These are phyloP conservation scores for Sylvia atricapilla DNA, from an alignment of 2,113 vertebrate species.

Conservation along the genomic window DNA sequence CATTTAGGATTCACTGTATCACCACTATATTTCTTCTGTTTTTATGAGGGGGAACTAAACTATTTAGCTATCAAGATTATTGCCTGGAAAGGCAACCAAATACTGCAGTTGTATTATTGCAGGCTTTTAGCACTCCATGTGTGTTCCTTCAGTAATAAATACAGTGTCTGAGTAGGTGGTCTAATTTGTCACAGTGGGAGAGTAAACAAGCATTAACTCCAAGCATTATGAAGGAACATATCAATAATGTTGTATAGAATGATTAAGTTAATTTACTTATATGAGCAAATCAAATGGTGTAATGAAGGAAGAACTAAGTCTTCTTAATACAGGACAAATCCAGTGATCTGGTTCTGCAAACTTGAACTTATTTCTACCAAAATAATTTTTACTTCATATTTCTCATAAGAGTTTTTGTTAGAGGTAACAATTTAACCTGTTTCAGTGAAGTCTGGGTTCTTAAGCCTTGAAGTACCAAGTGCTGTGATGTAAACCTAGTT, in stretches of 20 bases:
- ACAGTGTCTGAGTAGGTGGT: conserved; percentile 27
- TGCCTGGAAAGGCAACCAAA: conserved; percentile 3
- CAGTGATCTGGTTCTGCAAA: not conserved
- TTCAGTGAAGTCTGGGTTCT: not conserved
- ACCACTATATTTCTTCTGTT: not conserved
- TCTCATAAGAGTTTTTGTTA: not conserved
- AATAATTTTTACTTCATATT: not conserved
- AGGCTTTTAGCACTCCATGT: conserved; percentile 6
- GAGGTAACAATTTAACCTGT: not conserved
- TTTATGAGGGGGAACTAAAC: conserved; percentile 15
- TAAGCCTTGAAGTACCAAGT: not conserved
- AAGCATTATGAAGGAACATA: not conserved
- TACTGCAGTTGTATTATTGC: not conserved
- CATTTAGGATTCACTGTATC: not conserved
- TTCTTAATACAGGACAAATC: not conserved
- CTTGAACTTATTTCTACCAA: not conserved
- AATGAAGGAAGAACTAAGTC: not conserved
- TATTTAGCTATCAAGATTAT: not conserved
- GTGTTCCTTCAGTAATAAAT: conserved; percentile 27
- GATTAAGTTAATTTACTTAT: conserved; percentile 19
- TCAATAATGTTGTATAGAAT: conserved; percentile 28
- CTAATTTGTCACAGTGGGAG: conserved; percentile 42
- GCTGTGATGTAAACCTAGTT: not conserved
- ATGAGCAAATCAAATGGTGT: not conserved
- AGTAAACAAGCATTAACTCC: conserved; percentile 10